Base-by-base conservation (phyloP, 2,113 vertebrate genomes). In the Cinclus mexicanus region DNA sequence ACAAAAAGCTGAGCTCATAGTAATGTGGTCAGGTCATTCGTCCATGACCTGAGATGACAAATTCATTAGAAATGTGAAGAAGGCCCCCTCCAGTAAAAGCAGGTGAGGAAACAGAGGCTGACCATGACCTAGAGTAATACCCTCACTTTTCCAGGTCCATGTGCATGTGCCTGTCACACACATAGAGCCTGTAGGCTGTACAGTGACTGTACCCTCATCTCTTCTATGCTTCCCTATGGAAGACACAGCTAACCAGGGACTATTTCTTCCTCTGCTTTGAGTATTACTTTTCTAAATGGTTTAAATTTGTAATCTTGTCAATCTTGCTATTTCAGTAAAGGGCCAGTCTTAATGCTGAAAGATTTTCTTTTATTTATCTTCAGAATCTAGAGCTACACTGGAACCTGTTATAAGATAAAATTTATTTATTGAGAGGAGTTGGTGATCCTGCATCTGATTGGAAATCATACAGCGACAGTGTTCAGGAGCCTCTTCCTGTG, bases 341-440 rank as follows among this genome's bases (percentile, higher is more conserved):
- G 94, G 92, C 86, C 80, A 83, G 1, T 89, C 77, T 83, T 87
- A 50, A 22, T 14, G 53, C 61, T 90, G 57, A 82, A 90, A 89
- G 28, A 42, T 56, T 89, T 78, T 95, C 69, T 84, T 93, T 79
- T 96, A 91, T 91, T 93, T 93, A 93, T 93, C 83, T 82, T 94
- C 65, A 71, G 61, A 90, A 76, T 33, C 60, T 84, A 81, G 90
- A 93, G 57, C 68, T 81, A 78, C 83, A 75, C 89, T 94, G 93
- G 92, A 93, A 96, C 57, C 49, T 90, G 37, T 49, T 79, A 49
- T 7, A 83, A 80, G 52, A 44, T 47, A 53, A 44, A 74, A 33
- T 60, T 63, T 96, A 94, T 94, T 94, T 96, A 93, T 94, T 89
- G 60, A 49, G 12, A 87, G 52, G 74, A 80, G 18, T 6, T 49